A percentile compares a stretch with the other conserved stretches of the same genome.
Evolutionary conservation across 2,113 vertebrate species (phyloP).

Genomic region (Python bivittatus): DNA sequence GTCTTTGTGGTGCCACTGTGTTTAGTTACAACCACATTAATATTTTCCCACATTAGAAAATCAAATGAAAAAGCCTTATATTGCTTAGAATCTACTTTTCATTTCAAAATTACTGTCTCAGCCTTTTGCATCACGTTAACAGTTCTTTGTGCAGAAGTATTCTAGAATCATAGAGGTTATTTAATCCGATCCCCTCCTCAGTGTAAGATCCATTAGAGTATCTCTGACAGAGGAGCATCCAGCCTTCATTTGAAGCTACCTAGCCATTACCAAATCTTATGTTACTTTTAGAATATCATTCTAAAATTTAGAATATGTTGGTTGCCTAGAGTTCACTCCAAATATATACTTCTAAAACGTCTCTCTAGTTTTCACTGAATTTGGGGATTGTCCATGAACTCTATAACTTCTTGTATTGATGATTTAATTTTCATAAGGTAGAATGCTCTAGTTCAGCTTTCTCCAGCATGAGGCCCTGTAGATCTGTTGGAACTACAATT

Average conservation of each 20-base stretch:
- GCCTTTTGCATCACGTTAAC: background rate
- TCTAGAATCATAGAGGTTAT: background rate
- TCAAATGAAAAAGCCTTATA: background rate
- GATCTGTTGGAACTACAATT: background rate
- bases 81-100: background rate
- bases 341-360: background rate
- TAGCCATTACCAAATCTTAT: background rate
- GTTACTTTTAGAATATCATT: slow-evolving; percentile 3
- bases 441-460: background rate
- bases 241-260: background rate
- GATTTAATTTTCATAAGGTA: background rate
- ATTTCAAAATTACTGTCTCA: background rate
- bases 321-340: background rate
- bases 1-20: background rate
- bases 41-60: background rate
- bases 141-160: background rate
- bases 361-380: background rate
- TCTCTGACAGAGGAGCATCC: background rate
- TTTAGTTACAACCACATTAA: background rate
- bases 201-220: background rate
- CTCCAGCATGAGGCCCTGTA: background rate
- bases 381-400: background rate
- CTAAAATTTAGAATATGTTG: background rate
- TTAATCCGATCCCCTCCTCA: background rate
- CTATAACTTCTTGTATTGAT: background rate